Base-by-base conservation (phyloP, 53 echinoderm and acorn worm species). In the Mesocentrotus franciscanus region DNA sequence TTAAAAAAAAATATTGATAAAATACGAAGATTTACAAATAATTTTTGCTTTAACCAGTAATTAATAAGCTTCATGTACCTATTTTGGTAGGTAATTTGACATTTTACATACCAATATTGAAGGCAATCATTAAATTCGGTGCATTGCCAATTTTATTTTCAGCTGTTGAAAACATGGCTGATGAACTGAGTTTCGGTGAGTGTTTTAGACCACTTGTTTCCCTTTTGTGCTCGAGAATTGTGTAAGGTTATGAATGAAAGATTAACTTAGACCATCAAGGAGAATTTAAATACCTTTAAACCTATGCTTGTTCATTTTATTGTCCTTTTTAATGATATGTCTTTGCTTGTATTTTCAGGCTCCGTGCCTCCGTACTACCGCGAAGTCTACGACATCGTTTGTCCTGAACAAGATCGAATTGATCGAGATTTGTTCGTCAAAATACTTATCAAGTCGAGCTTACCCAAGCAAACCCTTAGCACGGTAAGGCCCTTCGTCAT, bases 311-410 rank as follows among this genome's bases (percentile, higher is more conserved):
- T 17, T 60, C 59, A 60, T 59, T 29, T 24, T 55, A 90, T 57
- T 10, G 59, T 2, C 60, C 14, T 7, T 90, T 59, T 49, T 59
- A 10, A 60, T 60, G 60, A 30, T 60, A 16, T 60, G 59, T 90
- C 61, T 58, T 90, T 90, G 90, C 62, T 66, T 62, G 91, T 17
- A 4, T 91, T 66, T 93, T 60, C 95, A 99, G 99, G 99, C 64
- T 90, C 97, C 20, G 96, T 99, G 24, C 99, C 99, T 70, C 76
- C 97, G 89, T 99, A 96, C 83, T 99, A 99, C 92, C 95, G 99
- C 26, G 99, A 99, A 95, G 99, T 99, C 14, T 99, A 99, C 78
- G 97, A 99, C 95, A 98, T 99, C 93, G 98, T 99, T 17, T 99
- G 99, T 95, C 99, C 99, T 16, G 93, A 93, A 22, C 95, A 96